phyloP scores from a whole-genome alignment of 2,113 vertebrate genomes.

The Tursiops truncatus region DNA sequence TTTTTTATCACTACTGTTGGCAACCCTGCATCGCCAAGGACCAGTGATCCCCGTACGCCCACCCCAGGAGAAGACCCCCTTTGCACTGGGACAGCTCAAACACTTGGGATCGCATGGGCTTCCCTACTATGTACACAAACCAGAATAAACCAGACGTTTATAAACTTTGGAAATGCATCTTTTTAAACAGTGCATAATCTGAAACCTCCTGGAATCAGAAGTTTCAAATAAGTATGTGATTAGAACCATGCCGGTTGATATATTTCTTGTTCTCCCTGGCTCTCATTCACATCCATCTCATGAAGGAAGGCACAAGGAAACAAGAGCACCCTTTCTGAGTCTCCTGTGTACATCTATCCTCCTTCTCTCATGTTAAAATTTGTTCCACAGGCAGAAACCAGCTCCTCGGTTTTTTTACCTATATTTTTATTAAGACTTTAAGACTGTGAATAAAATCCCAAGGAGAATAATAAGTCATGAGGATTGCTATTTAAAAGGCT shows the following conservation, averaged over 20 bases:
- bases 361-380: slow-evolving; percentile 58
- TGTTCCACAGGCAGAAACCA: slow-evolving; percentile 62
- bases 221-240: slow-evolving; percentile 10
- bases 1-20: slow-evolving; percentile 17
- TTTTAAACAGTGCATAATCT: not conserved
- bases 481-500: slow-evolving; percentile 44
- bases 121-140: accelerated
- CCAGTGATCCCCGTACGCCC: not conserved
- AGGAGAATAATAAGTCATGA: slow-evolving; percentile 56
- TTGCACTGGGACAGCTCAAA: not conserved
- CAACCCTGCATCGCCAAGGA: slow-evolving; percentile 25
- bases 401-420: not conserved
- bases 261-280: slow-evolving; percentile 17
- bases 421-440: slow-evolving; percentile 50
- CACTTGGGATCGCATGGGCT: not conserved
- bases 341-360: not conserved
- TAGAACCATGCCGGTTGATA: not conserved
- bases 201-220: not conserved
- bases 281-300: not conserved
- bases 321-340: slow-evolving; percentile 50
- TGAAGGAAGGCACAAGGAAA: slow-evolving; percentile 39
- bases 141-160: not conserved
- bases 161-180: not conserved
- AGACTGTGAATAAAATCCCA: slow-evolving; percentile 58
- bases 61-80: not conserved